phyloP scores from a whole-genome alignment of 2,797 vertebrate genomes.

The Thalassophryne amazonica region DNA sequence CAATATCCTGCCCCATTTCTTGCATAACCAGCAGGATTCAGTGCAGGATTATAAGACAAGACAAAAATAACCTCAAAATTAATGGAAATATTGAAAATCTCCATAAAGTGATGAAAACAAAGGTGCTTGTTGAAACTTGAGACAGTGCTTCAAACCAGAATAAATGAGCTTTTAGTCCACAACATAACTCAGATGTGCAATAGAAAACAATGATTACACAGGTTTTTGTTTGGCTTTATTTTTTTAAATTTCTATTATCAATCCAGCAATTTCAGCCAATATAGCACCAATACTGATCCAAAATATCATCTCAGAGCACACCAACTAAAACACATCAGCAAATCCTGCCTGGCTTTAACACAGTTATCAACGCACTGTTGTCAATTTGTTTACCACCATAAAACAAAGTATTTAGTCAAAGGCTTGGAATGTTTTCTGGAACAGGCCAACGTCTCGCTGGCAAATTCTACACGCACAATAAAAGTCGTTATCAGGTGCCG shows the following conservation, averaged over 20 bases:
- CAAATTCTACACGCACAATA: constrained; percentile 45
- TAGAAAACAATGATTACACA: no score
- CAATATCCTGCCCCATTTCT: constrained; percentile 15
- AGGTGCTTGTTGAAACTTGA: neutral
- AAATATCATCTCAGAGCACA: no score
- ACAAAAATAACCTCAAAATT: constrained; percentile 36
- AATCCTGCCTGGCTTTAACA: no score
- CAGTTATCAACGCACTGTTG: no score
- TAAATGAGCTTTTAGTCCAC: neutral
- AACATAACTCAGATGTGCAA: no score
- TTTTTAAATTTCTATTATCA: no score
- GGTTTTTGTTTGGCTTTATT: no score
- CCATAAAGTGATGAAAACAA: neutral
- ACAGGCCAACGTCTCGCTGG: constrained; percentile 2
- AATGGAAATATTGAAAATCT: constrained; percentile 10
- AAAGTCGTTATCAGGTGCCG: constrained; percentile 28
- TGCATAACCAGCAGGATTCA: constrained; percentile 24
- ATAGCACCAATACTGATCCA: no score
- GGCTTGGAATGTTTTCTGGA: constrained; percentile 3
- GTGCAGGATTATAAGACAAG: constrained; percentile 22
- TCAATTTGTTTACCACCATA: neutral
- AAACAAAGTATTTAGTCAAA: neutral
- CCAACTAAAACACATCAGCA: no score
- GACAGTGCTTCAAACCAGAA: neutral
- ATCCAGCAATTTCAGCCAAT: no score